phyloP scores from a whole-genome alignment of 2,888 invertebrate genomes.

The Diarsia rubi region DNA sequence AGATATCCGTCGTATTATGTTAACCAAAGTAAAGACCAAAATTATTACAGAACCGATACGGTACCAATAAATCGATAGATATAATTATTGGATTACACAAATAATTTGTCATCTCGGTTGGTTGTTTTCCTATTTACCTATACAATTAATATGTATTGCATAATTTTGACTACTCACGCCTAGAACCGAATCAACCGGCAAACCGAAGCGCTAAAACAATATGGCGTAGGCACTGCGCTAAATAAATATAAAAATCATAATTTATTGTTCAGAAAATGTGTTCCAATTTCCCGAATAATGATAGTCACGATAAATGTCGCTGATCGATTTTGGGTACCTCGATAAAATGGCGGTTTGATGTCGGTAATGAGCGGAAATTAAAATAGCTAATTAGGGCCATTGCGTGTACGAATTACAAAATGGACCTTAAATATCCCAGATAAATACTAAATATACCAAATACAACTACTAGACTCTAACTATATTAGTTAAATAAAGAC shows the following conservation, averaged over 20 bases:
- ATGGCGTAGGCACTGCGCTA: not conserved
- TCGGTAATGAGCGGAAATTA: not conserved
- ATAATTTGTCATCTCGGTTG: not conserved
- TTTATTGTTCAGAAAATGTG: slow-evolving; percentile 10
- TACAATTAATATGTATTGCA: not conserved
- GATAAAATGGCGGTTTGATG: not conserved
- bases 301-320: not conserved
- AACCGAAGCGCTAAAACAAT: not conserved
- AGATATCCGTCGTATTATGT: not conserved
- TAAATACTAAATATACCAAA: too few relatives aligned
- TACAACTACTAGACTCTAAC: too few relatives aligned
- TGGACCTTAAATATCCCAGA: accelerated
- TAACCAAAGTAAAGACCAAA: not conserved
- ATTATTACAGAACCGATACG: not conserved
- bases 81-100: not conserved
- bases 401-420: not conserved
- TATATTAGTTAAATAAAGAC: too few relatives aligned
- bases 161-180: not conserved
- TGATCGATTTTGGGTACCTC: not conserved
- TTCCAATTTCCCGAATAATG: not conserved
- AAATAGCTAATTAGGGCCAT: too few relatives aligned
- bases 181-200: not conserved
- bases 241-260: slow-evolving; percentile 1
- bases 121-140: not conserved
- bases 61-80: not conserved